These are phyloP conservation scores for Bovichtus diacanthus DNA, from an alignment of 2,797 vertebrate genomes.

Conservation along the genomic window DNA sequence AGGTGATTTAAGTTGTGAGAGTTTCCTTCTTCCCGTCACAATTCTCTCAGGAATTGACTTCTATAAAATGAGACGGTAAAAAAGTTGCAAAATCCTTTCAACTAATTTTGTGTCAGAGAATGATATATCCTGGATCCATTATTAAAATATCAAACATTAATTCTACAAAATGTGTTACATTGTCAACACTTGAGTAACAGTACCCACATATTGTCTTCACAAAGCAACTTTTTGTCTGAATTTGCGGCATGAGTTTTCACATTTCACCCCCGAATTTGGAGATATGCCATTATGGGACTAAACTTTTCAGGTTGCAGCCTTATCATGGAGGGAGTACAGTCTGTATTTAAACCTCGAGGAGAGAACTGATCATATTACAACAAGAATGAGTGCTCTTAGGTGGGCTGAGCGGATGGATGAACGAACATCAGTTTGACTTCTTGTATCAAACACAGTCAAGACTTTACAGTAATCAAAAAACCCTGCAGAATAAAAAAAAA, in stretches of 20 bases:
- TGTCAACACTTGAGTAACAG: constrained; percentile 3
- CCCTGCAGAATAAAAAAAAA: constrained; percentile 62
- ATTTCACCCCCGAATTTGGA: background rate
- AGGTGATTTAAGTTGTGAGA: constrained; percentile 2
- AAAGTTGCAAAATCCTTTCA: background rate
- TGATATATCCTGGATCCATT: constrained; percentile 3
- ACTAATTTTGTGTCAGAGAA: background rate
- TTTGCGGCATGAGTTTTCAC: background rate
- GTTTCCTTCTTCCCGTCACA: background rate
- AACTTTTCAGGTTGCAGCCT: background rate
- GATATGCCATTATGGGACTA: background rate
- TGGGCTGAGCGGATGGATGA: constrained; percentile 23
- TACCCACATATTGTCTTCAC: background rate
- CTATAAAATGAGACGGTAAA: background rate
- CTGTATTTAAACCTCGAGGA: background rate
- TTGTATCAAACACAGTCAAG: constrained; percentile 32
- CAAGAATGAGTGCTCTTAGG: constrained; percentile 23
- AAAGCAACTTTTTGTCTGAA: background rate
- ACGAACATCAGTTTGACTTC: constrained; percentile 45
- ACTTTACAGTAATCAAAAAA: constrained; percentile 63
- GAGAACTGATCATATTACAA: constrained; percentile 14
- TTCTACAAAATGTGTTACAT: constrained; percentile 11
- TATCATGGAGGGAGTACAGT: background rate
- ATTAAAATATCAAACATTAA: constrained; percentile 12
- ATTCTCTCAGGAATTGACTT: constrained; percentile 5